Conservation (phyloP, 2,888 invertebrate species). For the Galeopsomyia nigrocyanea region DNA sequence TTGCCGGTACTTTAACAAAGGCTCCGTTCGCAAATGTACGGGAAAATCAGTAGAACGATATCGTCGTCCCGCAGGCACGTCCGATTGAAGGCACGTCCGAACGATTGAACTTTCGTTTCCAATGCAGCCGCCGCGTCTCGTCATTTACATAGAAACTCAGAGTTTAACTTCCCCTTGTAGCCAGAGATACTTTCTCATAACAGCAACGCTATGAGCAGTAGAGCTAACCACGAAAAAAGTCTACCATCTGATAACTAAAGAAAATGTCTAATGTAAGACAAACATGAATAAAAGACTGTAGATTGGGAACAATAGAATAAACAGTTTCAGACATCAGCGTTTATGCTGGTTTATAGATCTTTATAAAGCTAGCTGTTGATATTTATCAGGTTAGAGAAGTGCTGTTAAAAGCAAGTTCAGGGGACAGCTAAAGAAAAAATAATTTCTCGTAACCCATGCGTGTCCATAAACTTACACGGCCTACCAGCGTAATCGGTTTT, state of each 20-base stretch:
- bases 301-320: no score
- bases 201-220: not conserved
- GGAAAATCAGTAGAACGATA: constrained; percentile 33
- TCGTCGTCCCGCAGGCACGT: constrained; percentile 38
- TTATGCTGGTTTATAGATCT: no score
- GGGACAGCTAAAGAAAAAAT: not conserved
- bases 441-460: constrained; percentile 1
- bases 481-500: not conserved
- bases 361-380: no score
- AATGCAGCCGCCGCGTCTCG: constrained; percentile 33
- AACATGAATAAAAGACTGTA: no score
- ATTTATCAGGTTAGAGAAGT: no score
- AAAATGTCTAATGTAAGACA: no score
- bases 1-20: constrained; percentile 11
- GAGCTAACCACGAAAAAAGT: no score
- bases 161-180: constrained; percentile 54
- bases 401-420: no score
- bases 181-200: constrained; percentile 8
- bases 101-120: constrained; percentile 40
- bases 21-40: constrained; percentile 24
- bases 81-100: constrained; percentile 51
- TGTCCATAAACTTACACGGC: constrained; percentile 2
- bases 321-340: no score
- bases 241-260: no score
- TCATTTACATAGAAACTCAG: constrained; percentile 58